phyloP scores from a whole-genome alignment of 1,140 invertebrate genomes.

The Drosophila busckii region DNA sequence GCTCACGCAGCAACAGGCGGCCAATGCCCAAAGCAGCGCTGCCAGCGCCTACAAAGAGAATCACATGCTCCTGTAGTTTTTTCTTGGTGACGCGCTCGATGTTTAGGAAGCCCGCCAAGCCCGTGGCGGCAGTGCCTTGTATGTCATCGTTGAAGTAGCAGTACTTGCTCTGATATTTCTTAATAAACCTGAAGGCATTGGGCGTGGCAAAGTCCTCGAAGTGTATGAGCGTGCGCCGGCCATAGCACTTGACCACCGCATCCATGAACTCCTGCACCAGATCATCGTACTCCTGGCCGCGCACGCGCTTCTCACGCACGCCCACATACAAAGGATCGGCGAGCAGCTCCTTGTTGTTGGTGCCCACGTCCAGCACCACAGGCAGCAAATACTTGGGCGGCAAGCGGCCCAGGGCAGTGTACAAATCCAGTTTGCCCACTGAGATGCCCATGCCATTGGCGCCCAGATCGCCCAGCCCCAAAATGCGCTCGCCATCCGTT shows the following conservation, averaged over 20 bases:
- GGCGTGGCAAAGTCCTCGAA: slow-evolving; percentile 98
- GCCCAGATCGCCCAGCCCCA: slow-evolving; percentile 95
- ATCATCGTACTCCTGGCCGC: slow-evolving; percentile 92
- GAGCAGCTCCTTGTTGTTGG: slow-evolving; percentile 89
- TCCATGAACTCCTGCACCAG: slow-evolving; percentile 99
- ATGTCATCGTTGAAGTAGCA: slow-evolving; percentile 99
- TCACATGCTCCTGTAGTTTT: slow-evolving; percentile 88
- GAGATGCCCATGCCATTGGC: slow-evolving; percentile 98
- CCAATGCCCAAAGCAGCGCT: slow-evolving; percentile 95
- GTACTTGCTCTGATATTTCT: slow-evolving; percentile 90
- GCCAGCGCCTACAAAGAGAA: slow-evolving; percentile 96
- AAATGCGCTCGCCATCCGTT: slow-evolving; percentile 96
- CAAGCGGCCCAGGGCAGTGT: slow-evolving; percentile 95
- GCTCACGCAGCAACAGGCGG: slow-evolving; percentile 83
- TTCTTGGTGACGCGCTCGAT: slow-evolving; percentile 89
- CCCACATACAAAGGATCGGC: slow-evolving; percentile 98
- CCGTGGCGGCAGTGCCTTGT: slow-evolving; percentile 95
- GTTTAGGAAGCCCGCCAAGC: slow-evolving; percentile 93
- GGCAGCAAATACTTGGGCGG: slow-evolving; percentile 94
- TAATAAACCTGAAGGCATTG: slow-evolving; percentile 93
- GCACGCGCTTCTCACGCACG: slow-evolving; percentile 88
- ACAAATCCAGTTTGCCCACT: slow-evolving; percentile 94
- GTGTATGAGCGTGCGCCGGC: slow-evolving; percentile 90
- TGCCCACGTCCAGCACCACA: slow-evolving; percentile 95
- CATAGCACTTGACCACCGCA: slow-evolving; percentile 90